Conservation (phyloP, 2,113 vertebrate genomes). For the Rhynchopsitta pachyrhyncha region DNA sequence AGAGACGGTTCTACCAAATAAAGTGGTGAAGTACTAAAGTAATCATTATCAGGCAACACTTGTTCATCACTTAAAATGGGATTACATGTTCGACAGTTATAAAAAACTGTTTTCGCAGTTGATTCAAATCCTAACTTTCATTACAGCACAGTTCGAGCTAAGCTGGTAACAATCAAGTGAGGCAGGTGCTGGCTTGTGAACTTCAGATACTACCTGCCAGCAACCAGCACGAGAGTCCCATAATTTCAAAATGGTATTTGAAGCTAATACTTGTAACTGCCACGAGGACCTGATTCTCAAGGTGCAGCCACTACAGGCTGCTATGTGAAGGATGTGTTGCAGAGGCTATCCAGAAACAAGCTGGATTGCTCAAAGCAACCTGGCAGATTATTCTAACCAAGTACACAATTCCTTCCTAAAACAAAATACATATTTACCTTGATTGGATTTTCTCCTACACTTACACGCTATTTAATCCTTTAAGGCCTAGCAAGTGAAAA, state of each 20-base stretch:
- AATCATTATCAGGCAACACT: background rate
- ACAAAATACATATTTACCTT: rapidly evolving
- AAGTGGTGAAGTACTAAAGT: background rate
- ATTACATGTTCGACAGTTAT: rapidly evolving
- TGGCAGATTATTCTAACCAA: background rate
- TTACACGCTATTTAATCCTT: background rate
- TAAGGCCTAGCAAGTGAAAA: background rate
- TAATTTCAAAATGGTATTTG: rapidly evolving
- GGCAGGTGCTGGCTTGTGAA: background rate
- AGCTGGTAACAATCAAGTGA: background rate
- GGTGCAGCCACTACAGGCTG: background rate
- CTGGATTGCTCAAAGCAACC: background rate
- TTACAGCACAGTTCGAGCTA: background rate
- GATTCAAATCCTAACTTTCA: rapidly evolving
- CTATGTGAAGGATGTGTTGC: rapidly evolving
- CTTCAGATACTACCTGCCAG: background rate
- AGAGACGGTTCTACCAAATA: background rate
- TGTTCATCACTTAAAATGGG: background rate
- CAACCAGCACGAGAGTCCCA: rapidly evolving
- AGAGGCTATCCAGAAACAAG: background rate
- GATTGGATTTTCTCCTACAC: background rate
- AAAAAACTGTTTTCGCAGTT: background rate
- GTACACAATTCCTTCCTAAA: background rate
- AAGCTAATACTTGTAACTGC: background rate
- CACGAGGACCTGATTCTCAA: background rate